phyloP scores from a whole-genome alignment of 2,797 vertebrate species.

The Channa striata region DNA sequence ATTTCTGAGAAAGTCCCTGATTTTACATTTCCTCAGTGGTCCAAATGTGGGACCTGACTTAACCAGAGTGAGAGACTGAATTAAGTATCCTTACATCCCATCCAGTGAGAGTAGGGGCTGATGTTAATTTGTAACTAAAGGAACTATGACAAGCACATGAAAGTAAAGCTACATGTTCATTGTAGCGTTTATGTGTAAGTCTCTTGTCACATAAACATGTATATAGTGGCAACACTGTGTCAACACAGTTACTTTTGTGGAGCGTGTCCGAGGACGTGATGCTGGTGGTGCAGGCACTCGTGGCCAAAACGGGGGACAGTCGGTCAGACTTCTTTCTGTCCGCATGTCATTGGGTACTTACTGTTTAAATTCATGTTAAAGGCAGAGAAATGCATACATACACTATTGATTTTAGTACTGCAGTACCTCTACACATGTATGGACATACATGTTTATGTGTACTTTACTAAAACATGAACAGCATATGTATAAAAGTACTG shows the following conservation, averaged over 20 bases:
- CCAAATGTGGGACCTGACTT: neutral
- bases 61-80: constrained; percentile 1
- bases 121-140: constrained; percentile 39
- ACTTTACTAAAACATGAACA: too few species aligned
- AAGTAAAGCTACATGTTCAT: constrained; percentile 32
- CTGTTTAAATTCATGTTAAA: neutral
- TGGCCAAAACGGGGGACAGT: constrained; percentile 44
- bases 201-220: constrained; percentile 66
- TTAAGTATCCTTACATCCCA: neutral
- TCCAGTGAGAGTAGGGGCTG: neutral
- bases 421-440: too few species aligned
- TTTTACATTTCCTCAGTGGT: neutral
- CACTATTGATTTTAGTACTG: neutral
- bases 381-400: neutral
- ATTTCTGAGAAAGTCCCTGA: constrained; percentile 1
- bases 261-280: constrained; percentile 4
- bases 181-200: constrained; percentile 53
- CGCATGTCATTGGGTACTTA: neutral
- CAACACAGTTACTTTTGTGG: constrained; percentile 55
- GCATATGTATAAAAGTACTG: too few species aligned
- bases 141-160: neutral
- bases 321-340: constrained; percentile 27
- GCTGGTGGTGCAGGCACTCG: neutral
- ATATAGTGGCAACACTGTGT: constrained; percentile 69
- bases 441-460: too few species aligned